Percentiles rank a stretch among this genome's conserved stretches.
phyloP scores from a whole-genome alignment of 2,797 vertebrate genomes.

The Hydrocynus forskahlii region DNA sequence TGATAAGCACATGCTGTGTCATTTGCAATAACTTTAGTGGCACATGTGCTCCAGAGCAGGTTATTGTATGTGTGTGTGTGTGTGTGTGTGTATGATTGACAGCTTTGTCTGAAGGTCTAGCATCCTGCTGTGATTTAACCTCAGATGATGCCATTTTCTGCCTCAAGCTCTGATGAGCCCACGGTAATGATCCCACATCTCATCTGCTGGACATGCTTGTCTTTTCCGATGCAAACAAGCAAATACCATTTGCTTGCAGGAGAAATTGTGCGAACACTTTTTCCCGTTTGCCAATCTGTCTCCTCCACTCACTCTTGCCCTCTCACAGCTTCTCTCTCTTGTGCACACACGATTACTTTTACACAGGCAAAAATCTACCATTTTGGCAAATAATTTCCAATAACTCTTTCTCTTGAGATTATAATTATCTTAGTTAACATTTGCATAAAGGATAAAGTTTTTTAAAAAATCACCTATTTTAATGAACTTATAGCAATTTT shows the following conservation, averaged over 20 bases:
- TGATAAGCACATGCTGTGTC: constrained; percentile 55
- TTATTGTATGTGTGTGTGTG: constrained; percentile 37
- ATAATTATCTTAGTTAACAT: not conserved
- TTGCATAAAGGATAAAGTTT: not conserved
- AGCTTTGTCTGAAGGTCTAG: constrained; percentile 18
- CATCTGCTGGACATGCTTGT: not conserved
- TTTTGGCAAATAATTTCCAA: not conserved
- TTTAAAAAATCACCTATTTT: not conserved
- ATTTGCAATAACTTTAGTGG: constrained; percentile 52
- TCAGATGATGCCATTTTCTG: constrained; percentile 10
- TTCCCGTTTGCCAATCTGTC: not conserved
- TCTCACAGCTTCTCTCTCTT: no score
- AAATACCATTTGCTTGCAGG: not conserved
- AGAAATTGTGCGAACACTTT: not conserved
- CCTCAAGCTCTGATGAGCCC: constrained; percentile 16
- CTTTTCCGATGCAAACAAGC: constrained; percentile 7
- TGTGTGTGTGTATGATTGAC: constrained; percentile 30
- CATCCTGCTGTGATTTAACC: constrained; percentile 41
- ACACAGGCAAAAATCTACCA: not conserved
- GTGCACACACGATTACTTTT: not conserved
- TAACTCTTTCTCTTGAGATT: not conserved
- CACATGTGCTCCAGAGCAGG: constrained; percentile 37
- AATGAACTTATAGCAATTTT: no score
- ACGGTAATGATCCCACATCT: constrained; percentile 1
- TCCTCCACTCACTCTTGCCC: no score